These are phyloP conservation scores for Empis livida DNA, from an alignment of 2,888 invertebrate genomes.

Conservation along the genomic window DNA sequence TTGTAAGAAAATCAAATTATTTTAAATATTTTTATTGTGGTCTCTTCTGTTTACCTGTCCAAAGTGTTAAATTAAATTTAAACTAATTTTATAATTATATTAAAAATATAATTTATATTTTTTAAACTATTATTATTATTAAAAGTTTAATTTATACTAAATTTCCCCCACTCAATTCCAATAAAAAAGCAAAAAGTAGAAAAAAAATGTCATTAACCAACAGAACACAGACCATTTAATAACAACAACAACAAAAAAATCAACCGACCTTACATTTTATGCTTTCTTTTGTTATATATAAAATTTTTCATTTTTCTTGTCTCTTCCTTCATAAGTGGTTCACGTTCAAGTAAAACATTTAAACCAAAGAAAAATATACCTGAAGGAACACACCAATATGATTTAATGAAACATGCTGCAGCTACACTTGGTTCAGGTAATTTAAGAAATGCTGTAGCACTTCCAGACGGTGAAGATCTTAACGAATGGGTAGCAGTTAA, in stretches of 20 bases:
- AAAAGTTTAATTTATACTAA: background rate
- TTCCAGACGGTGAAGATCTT: constrained; percentile 97
- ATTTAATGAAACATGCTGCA: constrained; percentile 98
- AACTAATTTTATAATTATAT: background rate
- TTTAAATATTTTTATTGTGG: constrained; percentile 1
- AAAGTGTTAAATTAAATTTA: background rate
- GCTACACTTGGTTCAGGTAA: constrained; percentile 97
- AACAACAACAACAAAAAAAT: no score
- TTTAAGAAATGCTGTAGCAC: constrained; percentile 85
- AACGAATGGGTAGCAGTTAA: constrained; percentile 99
- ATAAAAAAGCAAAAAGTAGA: no score
- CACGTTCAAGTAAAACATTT: constrained; percentile 89
- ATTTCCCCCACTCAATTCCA: no score
- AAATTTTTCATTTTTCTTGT: background rate
- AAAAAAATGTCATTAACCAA: no score
- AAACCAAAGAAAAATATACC: constrained; percentile 99
- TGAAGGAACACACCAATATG: constrained; percentile 97
- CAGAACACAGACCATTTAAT: no score
- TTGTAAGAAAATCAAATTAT: constrained; percentile 25
- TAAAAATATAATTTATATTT: background rate
- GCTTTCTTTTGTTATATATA: background rate
- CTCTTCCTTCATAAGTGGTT: no score
- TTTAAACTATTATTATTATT: background rate
- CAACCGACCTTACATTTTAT: no score
- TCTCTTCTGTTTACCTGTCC: no score